Base-by-base conservation (phyloP, 2,797 vertebrate species). In the Pseudochaenichthys georgianus region DNA sequence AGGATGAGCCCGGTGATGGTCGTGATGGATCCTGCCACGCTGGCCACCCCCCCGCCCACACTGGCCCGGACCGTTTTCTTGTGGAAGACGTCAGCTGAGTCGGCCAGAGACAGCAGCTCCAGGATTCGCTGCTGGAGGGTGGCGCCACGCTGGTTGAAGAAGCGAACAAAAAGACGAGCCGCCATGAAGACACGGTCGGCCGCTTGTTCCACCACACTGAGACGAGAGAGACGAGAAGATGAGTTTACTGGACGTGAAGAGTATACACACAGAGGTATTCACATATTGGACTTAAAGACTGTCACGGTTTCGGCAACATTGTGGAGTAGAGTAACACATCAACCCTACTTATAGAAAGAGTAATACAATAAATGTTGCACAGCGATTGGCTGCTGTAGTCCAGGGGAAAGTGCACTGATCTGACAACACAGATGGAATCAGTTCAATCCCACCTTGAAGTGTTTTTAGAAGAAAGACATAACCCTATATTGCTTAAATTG, bases 181-280 rank as follows among this genome's bases (percentile, higher is more conserved):
- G 94, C 94, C 93, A 94, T 94, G 81, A 93, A 96, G 77, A 96
- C 93, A 0, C 94, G 94, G 17, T 95, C 95, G 0, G 95, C 95
- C 0, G 88, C 94, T 9, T 89, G 50, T 41, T 94, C 95, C 47
- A 95, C 91, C 50, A 87, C 88, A n/a, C 95, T 95, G 77, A 60
- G 15, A 17, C 1, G 2, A 55, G 1, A 38, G n/a, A 51, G 46
- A 41, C 28, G 50, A 34, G 5, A 13, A 62, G 57, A 8, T 0
- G 9, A 51, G 46, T 46, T 38, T 28, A 28, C 28, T 28, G 28
- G 28, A 28, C 28, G 28, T 28, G 28, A 28, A 28, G 28, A 28
- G 28, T 28, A 5, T 28, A 28, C 28, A 38, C 34, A 38, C 3
- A 23, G 23, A 23, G 23, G 23, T 23, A 23, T 23, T 23, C 23